Evolutionary conservation across 2,113 vertebrate species (phyloP), one percentile per base, ranked within the genome.

Genomic region (Papio anubis): DNA sequence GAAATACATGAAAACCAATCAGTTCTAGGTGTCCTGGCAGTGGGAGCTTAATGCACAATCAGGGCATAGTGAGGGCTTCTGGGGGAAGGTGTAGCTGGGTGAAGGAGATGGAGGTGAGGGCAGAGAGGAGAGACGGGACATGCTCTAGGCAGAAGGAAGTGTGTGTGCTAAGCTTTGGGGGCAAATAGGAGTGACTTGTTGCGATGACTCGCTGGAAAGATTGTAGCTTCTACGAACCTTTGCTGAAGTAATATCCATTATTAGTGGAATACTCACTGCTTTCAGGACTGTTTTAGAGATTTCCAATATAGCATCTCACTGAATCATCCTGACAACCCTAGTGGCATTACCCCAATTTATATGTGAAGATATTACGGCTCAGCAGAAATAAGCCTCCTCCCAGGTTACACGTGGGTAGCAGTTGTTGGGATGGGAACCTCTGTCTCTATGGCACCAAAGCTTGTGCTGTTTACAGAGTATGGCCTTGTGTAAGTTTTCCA

Each of bases 331-430:
- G 40, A 48, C 38, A 55, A 40, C 17, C 9, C 68, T 61, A 27
- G 57, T n/a, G 23, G 5, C 30, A 45, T 80, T 30, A 43, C 27
- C 14, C 17, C 50, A 59, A 18, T 88, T 82, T 85, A 57, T 16
- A 14, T 27, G 21, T 9, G 75, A 64, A 80, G 48, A 72, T 12
- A 35, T 17, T 27, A 66, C n/a, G 52, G 38, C 32, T 38, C 2
- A 0, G 27, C 55, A 66, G 17, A 10, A 13, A 3, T 32, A 18
- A 9, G 25, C 1, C 1, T 3, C 35, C 23, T 83, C 70, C 16
- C 1, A 50, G 45, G 27, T 70, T 23, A 20, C 1, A 23, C 27
- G 5, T 3, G 0, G 9, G 14, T 57, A 66, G 30, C 21, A 10
- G 27, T 2, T 59, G 25, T 2, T 66, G 21, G 64, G 21, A 20